Evolutionary conservation across 2,888 invertebrate genomes (phyloP), one percentile per base, ranked within the genome.

Genomic region (Sesia bembeciformis): DNA sequence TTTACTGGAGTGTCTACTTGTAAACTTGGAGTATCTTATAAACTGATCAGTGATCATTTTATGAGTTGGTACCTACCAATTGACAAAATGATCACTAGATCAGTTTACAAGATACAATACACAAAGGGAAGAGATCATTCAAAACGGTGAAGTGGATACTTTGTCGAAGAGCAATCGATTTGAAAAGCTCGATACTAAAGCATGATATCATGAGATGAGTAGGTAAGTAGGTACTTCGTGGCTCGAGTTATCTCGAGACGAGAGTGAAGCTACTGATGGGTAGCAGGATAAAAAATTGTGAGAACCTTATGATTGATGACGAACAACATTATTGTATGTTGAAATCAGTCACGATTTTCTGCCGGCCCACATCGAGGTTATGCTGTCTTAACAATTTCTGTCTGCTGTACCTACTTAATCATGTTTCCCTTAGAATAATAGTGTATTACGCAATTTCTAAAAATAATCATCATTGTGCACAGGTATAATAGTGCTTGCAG

Each of bases 291-390:
- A 51, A 53, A 53, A 53, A 8, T 38, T 53, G 40, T 40, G 40
- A 42, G 49, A 49, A 40, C 49, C 40, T 53, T 39, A 46, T 40
- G 49, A 49, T 49, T 49, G 53, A 49, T 53, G 53, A 53, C 43
- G 53, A 53, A 53, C 49, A 39, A 6, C 38, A 49, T 49, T 8
- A n/a, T 41, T 42, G 40, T 5, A 55, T 42, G 49, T 40, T 52
- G 7, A 39, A 50, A 40, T 52, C 52, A 51, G 56, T 56, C 56
- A 56, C 56, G 56, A 56, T 50, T 54, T 52, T 6, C 43, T 54
- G n/a, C 42, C 40, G 49, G 39, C 6, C 42, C 46, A 43, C 41
- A 39, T 50, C 40, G 6, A 52, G 39, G 53, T 39, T 3, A 38
- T 43, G 40, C 23, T 52, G 52, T 23, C 23, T 23, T 23, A 23